phyloP scores from a whole-genome alignment of 2,113 vertebrate species.

The Neolamprologus tretocephalus region DNA sequence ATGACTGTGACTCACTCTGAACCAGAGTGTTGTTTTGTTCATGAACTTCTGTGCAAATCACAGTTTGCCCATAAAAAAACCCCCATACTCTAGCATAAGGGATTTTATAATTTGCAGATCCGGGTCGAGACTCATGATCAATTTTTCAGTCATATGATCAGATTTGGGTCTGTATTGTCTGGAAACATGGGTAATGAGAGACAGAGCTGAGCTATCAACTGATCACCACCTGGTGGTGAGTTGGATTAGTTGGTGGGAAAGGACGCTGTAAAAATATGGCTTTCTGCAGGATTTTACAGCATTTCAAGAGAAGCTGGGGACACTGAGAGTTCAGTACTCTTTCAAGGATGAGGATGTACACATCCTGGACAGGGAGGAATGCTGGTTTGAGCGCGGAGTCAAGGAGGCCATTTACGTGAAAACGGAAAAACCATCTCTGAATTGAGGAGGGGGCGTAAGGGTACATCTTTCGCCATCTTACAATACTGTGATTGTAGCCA shows the following conservation, averaged over 20 bases:
- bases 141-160: not conserved
- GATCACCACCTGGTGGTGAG: not conserved
- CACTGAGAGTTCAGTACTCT: not conserved
- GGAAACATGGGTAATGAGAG: fast-evolving
- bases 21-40: not conserved
- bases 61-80: not conserved
- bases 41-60: not conserved
- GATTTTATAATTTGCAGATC: not conserved
- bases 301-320: fast-evolving
- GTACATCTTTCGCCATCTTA: too few relatives aligned
- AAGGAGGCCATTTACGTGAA: too few relatives aligned
- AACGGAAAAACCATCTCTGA: too few relatives aligned
- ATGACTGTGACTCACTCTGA: not conserved
- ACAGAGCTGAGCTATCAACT: not conserved
- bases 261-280: fast-evolving
- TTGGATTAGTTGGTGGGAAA: not conserved
- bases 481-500: too few relatives aligned
- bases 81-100: not conserved
- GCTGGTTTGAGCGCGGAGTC: too few relatives aligned
- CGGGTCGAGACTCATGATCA: fast-evolving
- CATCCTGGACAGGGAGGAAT: too few relatives aligned
- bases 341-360: too few relatives aligned
- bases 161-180: not conserved
- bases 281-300: fast-evolving
- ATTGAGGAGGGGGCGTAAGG: too few relatives aligned